Percentiles rank a stretch among this genome's conserved stretches.
phyloP scores from a whole-genome alignment of 2,888 invertebrate genomes.

The Loripinus fragilis region DNA sequence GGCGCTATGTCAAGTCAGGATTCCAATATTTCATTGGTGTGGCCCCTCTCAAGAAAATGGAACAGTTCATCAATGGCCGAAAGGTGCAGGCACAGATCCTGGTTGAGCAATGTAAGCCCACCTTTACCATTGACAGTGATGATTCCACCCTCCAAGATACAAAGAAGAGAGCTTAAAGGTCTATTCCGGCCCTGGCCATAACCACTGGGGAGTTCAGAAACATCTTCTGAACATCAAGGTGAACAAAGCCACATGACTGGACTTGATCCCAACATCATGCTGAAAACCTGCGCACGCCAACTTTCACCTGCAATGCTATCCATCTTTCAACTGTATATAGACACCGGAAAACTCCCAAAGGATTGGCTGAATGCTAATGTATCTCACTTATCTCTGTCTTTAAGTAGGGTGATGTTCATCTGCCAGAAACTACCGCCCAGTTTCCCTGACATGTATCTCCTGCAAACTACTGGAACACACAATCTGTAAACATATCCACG shows the following conservation, averaged over 20 bases:
- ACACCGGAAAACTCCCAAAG: slow-evolving; percentile 23
- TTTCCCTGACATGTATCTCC: slow-evolving; percentile 45
- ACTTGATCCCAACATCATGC: slow-evolving; percentile 32
- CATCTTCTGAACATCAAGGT: slow-evolving; percentile 32
- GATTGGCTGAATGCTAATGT: slow-evolving; percentile 30
- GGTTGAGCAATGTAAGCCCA: slow-evolving; percentile 48
- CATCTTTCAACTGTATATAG: slow-evolving; percentile 33
- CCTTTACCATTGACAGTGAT: slow-evolving; percentile 35
- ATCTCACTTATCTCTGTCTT: slow-evolving; percentile 34
- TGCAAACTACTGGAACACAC: slow-evolving; percentile 53
- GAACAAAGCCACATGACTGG: slow-evolving; percentile 39
- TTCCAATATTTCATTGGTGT: slow-evolving; percentile 47
- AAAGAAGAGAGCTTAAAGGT: background rate
- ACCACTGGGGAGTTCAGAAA: slow-evolving; percentile 23
- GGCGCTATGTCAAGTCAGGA: slow-evolving; percentile 50
- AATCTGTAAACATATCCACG: slow-evolving; percentile 50
- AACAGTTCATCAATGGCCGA: slow-evolving; percentile 31
- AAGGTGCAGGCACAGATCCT: slow-evolving; percentile 48
- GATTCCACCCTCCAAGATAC: background rate
- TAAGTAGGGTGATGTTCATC: slow-evolving; percentile 48
- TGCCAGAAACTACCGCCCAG: slow-evolving; percentile 39
- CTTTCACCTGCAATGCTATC: slow-evolving; percentile 27
- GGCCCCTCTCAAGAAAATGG: slow-evolving; percentile 45
- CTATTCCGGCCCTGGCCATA: slow-evolving; percentile 5
- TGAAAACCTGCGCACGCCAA: slow-evolving; percentile 36